Conservation (phyloP, 2,888 invertebrate genomes). For the Chrysopilus asiliformis region DNA sequence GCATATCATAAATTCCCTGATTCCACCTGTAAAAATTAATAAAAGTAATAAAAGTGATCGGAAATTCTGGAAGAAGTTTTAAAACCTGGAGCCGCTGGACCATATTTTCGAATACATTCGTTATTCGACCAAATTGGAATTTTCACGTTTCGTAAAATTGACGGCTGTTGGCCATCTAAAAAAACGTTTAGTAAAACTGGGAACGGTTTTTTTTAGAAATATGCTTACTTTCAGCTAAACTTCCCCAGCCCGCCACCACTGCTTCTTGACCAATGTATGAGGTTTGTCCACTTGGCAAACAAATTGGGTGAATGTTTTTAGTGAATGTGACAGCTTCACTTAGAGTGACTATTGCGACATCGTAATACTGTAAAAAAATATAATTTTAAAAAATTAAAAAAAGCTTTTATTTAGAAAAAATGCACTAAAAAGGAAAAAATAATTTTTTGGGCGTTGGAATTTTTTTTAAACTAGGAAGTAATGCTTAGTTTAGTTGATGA, state of each 20-base stretch:
- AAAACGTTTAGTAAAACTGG: conserved; percentile 6
- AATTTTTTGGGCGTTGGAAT: too few species aligned
- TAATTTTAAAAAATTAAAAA: too few species aligned
- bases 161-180: conserved; percentile 68
- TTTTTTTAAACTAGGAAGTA: too few species aligned
- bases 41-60: too few species aligned
- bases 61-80: too few species aligned
- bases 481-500: too few species aligned
- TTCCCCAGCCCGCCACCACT: conserved; percentile 83
- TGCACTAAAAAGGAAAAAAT: too few species aligned
- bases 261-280: conserved; percentile 56
- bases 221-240: conserved; percentile 56
- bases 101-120: conserved; percentile 68
- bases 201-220: neutral
- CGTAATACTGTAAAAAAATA: conserved; percentile 50
- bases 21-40: too few species aligned
- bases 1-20: conserved; percentile 76
- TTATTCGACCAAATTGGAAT: conserved; percentile 72
- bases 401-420: neutral
- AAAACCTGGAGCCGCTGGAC: conserved; percentile 66
- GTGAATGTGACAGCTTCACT: conserved; percentile 62
- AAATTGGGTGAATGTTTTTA: conserved; percentile 61
- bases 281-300: conserved; percentile 47
- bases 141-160: conserved; percentile 66
- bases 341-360: conserved; percentile 66